Conservation (phyloP, 2,888 invertebrate genomes). For the Zele albiditarsus region DNA sequence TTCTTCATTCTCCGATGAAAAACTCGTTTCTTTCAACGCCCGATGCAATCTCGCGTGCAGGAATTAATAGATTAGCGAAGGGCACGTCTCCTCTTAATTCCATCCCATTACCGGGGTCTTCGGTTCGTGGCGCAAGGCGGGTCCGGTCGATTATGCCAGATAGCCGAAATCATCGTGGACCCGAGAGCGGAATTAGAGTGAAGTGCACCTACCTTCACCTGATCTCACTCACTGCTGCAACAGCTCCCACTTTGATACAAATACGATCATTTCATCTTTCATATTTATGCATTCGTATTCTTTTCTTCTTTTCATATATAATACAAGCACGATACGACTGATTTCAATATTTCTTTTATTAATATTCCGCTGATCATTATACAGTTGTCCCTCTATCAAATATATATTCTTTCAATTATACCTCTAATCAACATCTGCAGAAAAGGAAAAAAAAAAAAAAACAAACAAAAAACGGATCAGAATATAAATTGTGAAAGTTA, state of each 20-base stretch:
- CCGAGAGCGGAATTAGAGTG: constrained; percentile 64
- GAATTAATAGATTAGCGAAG: constrained; percentile 71
- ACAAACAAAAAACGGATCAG: too few relatives aligned
- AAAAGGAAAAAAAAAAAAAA: background rate
- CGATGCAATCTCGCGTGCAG: constrained; percentile 63
- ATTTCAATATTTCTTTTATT: background rate
- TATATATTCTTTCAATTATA: background rate
- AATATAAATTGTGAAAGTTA: background rate
- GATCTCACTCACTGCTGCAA: background rate
- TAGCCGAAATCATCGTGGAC: constrained; percentile 67
- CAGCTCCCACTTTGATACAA: background rate
- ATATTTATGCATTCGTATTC: background rate
- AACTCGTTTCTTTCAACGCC: constrained; percentile 66
- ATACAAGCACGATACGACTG: background rate
- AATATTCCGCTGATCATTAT: background rate
- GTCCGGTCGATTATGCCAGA: constrained; percentile 64
- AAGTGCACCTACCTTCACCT: constrained; percentile 55
- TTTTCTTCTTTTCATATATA: background rate
- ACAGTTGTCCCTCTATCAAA: background rate
- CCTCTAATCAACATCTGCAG: background rate
- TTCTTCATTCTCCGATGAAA: constrained; percentile 49
- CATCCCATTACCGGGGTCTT: constrained; percentile 63
- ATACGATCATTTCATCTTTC: background rate
- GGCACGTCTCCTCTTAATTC: constrained; percentile 70
- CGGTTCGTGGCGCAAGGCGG: constrained; percentile 61